A percentile compares a stretch with the other conserved stretches of the same genome.
These are phyloP conservation scores for Pelobates fuscus DNA, from an alignment of 2,113 vertebrate genomes.

Conservation along the genomic window DNA sequence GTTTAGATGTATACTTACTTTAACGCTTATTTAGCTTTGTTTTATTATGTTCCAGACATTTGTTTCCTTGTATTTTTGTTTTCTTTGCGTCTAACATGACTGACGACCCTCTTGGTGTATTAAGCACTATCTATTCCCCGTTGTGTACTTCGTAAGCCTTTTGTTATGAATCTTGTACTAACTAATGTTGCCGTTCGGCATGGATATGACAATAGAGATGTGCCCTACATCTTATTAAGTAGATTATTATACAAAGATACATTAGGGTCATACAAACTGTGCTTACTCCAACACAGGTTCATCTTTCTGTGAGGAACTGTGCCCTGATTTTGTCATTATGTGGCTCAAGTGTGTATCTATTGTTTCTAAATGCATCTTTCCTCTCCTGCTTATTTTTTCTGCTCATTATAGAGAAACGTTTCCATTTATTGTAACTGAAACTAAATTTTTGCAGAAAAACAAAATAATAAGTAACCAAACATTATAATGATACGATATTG, in stretches of 20 bases:
- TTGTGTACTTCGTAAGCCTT: background rate
- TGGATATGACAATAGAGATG: background rate
- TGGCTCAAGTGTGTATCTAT: conserved; percentile 9
- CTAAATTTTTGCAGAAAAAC: too few species aligned
- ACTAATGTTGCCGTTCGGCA: background rate
- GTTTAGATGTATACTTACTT: too few species aligned
- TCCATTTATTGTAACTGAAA: background rate
- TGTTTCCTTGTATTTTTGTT: too few species aligned
- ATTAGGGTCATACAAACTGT: background rate
- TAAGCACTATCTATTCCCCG: too few species aligned
- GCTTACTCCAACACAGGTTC: background rate
- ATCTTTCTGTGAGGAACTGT: background rate
- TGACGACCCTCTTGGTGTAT: too few species aligned
- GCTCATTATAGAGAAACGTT: conserved; percentile 30
- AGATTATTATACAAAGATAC: background rate
- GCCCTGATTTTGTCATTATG: conserved; percentile 33
- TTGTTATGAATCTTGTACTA: background rate
- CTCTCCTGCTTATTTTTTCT: conserved; percentile 2
- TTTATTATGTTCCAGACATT: too few species aligned
- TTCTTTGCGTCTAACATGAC: too few species aligned
- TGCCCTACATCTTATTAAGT: background rate
- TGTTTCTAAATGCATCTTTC: background rate
- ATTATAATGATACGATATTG: too few species aligned
- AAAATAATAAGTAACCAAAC: too few species aligned
- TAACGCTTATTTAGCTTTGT: too few species aligned